Evolutionary conservation across 2,888 invertebrate genomes (phyloP).

Genomic region (Terebella lapidaria): DNA sequence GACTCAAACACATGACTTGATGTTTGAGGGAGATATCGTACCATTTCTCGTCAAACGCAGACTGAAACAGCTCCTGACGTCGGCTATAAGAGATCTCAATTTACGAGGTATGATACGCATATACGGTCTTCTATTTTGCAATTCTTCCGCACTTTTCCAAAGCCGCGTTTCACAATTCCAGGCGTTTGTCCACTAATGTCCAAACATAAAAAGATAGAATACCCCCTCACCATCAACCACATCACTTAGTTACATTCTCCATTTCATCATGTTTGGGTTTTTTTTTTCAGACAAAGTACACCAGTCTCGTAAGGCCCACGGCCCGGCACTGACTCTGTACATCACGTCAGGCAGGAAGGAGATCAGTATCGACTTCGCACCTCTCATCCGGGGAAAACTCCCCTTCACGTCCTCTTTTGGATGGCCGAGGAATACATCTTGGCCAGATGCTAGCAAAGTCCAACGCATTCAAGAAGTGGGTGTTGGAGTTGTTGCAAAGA

Average conservation of each 20-base stretch:
- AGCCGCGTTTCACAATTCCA: too few relatives aligned
- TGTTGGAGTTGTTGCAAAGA: constrained; percentile 14
- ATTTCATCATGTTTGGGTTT: too few relatives aligned
- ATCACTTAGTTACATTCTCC: too few relatives aligned
- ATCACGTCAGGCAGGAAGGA: background rate
- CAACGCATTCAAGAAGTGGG: constrained; percentile 5
- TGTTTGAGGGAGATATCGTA: background rate
- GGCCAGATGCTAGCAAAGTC: constrained; percentile 14
- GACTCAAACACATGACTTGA: too few relatives aligned
- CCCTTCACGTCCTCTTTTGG: constrained; percentile 2
- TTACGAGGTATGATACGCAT: background rate
- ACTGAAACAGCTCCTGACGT: background rate
- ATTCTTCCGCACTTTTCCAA: too few relatives aligned
- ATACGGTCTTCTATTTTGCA: too few relatives aligned
- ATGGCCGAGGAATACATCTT: constrained; percentile 10
- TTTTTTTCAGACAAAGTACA: constrained; percentile 1
- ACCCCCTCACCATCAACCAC: too few relatives aligned
- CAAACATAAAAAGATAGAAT: background rate
- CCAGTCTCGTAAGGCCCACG: background rate
- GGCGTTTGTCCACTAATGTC: too few relatives aligned
- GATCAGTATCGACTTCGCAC: constrained; percentile 7
- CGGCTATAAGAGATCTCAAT: background rate
- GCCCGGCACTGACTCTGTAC: constrained; percentile 7
- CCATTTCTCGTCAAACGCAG: constrained; percentile 3
- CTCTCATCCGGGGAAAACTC: background rate